These are phyloP conservation scores for Miniopterus natalensis DNA, from an alignment of 2,113 vertebrate species.

Conservation along the genomic window DNA sequence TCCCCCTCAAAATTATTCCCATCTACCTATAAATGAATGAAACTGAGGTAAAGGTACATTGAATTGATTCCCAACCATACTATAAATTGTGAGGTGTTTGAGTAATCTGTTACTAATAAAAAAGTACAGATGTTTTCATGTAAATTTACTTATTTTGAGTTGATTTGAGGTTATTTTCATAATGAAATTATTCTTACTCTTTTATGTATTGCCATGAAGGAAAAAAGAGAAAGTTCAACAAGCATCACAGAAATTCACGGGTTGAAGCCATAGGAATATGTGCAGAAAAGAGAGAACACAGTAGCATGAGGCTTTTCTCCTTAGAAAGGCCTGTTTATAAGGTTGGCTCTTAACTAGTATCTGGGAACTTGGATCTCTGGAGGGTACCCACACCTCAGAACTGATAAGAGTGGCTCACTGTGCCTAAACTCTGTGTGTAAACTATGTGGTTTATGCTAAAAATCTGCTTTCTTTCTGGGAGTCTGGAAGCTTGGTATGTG, in stretches of 20 bases:
- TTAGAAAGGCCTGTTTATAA: not conserved
- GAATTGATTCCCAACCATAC: not conserved
- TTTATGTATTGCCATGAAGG: not conserved
- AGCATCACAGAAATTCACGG: not conserved
- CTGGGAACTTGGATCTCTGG: not conserved
- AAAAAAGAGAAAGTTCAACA: not conserved
- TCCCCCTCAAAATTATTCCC: not conserved
- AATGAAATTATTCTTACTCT: not conserved
- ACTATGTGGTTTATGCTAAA: not conserved
- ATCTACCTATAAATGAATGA: not conserved
- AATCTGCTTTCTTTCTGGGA: not conserved
- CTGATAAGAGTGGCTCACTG: not conserved
- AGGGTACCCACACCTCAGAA: not conserved
- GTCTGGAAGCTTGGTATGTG: not conserved
- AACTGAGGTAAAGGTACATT: not conserved
- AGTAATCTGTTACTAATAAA: not conserved
- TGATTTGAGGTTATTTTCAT: not conserved
- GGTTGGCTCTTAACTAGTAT: not conserved
- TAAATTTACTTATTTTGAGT: constrained; percentile 20
- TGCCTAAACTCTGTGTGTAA: not conserved
- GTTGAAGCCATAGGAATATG: too few species aligned
- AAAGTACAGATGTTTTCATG: not conserved
- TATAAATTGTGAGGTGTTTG: not conserved
- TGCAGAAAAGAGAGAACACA: not conserved
- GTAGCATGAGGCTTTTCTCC: not conserved